Percentiles rank a stretch among this genome's conserved stretches.
These are phyloP conservation scores for Miichthys miiuy DNA, from an alignment of 2,797 vertebrate genomes.

Conservation along the genomic window DNA sequence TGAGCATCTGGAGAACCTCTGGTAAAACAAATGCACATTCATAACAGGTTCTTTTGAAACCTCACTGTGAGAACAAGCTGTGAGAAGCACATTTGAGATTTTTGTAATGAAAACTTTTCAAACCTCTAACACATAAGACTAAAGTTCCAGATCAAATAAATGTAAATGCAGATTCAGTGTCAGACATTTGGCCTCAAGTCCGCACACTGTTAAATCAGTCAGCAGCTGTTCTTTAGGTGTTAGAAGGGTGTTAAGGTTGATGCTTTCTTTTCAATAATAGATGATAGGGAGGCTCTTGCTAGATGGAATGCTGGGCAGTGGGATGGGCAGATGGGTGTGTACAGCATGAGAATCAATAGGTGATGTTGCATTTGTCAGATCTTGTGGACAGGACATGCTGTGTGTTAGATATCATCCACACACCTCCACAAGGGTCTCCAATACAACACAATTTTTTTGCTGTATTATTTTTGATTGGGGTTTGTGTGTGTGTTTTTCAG, in stretches of 20 bases:
- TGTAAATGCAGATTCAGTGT: conserved; percentile 33
- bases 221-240: conserved; percentile 28
- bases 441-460: neutral
- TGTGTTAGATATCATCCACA: conserved; percentile 25
- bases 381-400: conserved; percentile 22
- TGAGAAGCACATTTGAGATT: conserved; percentile 2
- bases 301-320: conserved; percentile 13
- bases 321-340: conserved; percentile 25
- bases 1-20: neutral
- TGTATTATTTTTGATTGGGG: neutral
- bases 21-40: neutral
- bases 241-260: conserved; percentile 21
- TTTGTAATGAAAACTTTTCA: conserved; percentile 13
- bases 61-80: conserved; percentile 4
- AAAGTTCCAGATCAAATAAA: conserved; percentile 50
- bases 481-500: neutral
- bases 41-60: conserved; percentile 5
- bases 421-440: conserved; percentile 4
- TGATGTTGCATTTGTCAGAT: conserved; percentile 50
- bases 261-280: conserved; percentile 62
- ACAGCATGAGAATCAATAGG: conserved; percentile 46
- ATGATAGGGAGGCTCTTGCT: conserved; percentile 52
- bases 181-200: conserved; percentile 41
- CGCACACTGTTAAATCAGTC: conserved; percentile 40
- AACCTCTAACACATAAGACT: conserved; percentile 5